Evolutionary conservation across 2,113 vertebrate genomes (phyloP), one percentile per base, ranked within the genome.

Genomic region (Hemichromis elongatus): DNA sequence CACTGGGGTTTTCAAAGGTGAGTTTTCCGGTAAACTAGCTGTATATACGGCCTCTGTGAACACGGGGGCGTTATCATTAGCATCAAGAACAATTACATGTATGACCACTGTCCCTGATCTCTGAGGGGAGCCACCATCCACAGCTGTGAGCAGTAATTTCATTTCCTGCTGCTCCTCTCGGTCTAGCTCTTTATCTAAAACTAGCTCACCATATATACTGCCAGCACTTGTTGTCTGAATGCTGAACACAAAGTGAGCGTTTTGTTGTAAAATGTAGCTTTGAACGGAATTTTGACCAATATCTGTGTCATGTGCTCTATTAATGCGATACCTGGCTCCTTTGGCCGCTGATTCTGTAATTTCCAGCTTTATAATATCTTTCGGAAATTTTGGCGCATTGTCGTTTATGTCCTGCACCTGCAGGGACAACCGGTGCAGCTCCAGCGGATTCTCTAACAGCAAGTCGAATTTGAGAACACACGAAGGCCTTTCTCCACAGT

Each of bases 281-380:
- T 63, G 59, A 63, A 63, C 59, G 0, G 30, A 19, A 63, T 63
- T 63, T 35, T 35, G 30, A 12, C 59, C 59, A 11, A 63, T 0
- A 35, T 63, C 59, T 63, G 16, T 18, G 0, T 61, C 57, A 0
- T 61, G 57, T 11, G 57, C 55, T 57, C 0, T 0, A 57, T 57
- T 57, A 57, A 18, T 57, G 26, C 55, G 55, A 30, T 57, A 57
- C 55, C 55, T 57, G 4, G 7, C 57, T 35, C 57, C 57, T 4
- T 61, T 61, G 16, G 0, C 30, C 0, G 57, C 1, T 33, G 57
- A 61, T 35, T 61, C 57, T 10, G 0, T 0, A n/a, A 61, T 61
- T 61, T 61, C 57, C 0, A 61, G 18, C 30, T 61, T 61, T 35
- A 61, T 0, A 0, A 35, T 35, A 61, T 61, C 30, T 0, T 61